phyloP scores from a whole-genome alignment of 2,113 vertebrate genomes.

The Ictidomys tridecemlineatus region DNA sequence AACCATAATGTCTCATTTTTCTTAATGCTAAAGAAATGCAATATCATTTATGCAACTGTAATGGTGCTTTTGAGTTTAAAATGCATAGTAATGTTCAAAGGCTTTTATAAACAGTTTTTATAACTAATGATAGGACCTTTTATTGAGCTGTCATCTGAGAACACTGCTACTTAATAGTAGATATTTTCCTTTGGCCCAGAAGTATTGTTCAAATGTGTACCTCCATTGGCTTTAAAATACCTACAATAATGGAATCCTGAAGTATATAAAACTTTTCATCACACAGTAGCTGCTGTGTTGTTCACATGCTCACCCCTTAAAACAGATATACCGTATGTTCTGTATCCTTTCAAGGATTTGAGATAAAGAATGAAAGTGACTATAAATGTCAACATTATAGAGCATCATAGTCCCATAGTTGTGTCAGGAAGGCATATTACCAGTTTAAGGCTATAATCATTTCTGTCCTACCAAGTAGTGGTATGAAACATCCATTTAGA shows the following conservation, averaged over 20 bases:
- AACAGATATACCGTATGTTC: slow-evolving; percentile 34
- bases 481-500: slow-evolving; percentile 70
- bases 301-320: slow-evolving; percentile 38
- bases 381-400: slow-evolving; percentile 76
- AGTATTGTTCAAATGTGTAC: background rate
- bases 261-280: background rate
- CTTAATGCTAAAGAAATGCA: background rate
- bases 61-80: background rate
- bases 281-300: background rate
- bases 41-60: background rate
- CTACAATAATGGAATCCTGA: background rate
- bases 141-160: background rate
- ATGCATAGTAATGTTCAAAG: background rate
- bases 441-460: slow-evolving; percentile 71
- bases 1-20: background rate
- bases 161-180: background rate
- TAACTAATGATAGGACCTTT: slow-evolving; percentile 1
- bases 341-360: slow-evolving; percentile 62
- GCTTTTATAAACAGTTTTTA: slow-evolving; percentile 17
- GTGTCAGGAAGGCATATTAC: slow-evolving; percentile 65
- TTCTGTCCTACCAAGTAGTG: slow-evolving; percentile 58
- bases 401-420: slow-evolving; percentile 59
- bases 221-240: slow-evolving; percentile 4
- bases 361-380: slow-evolving; percentile 66
- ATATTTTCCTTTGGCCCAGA: background rate